phyloP scores from a whole-genome alignment of 64 coral and sea anemone genomes.

The Dendronephthya gigantea region DNA sequence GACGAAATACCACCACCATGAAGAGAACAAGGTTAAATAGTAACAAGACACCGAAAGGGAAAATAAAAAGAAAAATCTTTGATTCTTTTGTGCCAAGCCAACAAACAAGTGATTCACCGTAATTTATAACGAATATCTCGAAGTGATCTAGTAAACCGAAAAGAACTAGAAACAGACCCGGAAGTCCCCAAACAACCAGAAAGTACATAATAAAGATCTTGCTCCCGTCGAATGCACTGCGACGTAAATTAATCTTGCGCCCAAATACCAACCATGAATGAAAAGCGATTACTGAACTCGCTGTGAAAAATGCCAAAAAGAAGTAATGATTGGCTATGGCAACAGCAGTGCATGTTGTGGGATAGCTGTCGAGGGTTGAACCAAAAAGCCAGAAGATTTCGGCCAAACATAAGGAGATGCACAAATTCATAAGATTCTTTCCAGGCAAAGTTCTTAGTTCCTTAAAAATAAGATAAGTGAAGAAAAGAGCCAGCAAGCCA shows the following conservation, averaged over 20 bases:
- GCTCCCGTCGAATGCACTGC: neutral
- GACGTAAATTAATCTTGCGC: neutral
- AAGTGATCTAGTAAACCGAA: conserved; percentile 59
- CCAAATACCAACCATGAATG: neutral
- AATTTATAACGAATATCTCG: conserved; percentile 49
- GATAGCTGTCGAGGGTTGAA: conserved; percentile 44
- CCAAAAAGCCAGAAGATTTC: conserved; percentile 68
- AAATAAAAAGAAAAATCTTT: conserved; percentile 47
- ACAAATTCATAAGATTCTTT: conserved; percentile 79
- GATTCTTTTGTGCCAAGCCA: conserved; percentile 56
- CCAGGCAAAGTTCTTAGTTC: conserved; percentile 71
- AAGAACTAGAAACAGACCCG: conserved; percentile 40
- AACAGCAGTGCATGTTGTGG: conserved; percentile 49
- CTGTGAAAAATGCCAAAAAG: conserved; percentile 62
- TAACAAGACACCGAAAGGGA: conserved; percentile 38
- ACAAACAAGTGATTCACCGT: conserved; percentile 50
- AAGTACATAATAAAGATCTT: conserved; percentile 48
- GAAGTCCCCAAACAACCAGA: conserved; percentile 62
- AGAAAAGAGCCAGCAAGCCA: neutral
- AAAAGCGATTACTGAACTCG: conserved; percentile 66
- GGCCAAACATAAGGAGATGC: conserved; percentile 51
- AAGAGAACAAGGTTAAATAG: conserved; percentile 74
- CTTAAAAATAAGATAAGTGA: conserved; percentile 27
- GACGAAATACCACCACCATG: conserved; percentile 43
- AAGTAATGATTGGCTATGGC: conserved; percentile 66